phyloP scores from a whole-genome alignment of 2,888 invertebrate species.

The Acleris emargana region DNA sequence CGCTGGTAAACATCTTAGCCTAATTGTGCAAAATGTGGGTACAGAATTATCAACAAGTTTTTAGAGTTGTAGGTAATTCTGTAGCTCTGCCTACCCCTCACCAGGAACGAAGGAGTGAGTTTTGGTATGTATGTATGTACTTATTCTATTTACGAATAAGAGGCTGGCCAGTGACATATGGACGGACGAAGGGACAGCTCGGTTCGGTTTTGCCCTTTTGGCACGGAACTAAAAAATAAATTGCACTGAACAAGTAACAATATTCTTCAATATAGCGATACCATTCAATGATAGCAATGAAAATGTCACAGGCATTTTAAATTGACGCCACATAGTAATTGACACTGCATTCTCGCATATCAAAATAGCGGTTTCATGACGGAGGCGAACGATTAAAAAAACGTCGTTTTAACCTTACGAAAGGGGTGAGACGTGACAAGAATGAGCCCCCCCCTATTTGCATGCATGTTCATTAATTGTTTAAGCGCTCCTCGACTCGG shows the following conservation, averaged over 20 bases:
- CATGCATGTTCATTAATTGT: slow-evolving; percentile 38
- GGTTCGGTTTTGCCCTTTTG: slow-evolving; percentile 8
- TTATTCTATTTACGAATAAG: no score
- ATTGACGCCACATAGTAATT: slow-evolving; percentile 18
- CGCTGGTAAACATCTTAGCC: no score
- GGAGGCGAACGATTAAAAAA: slow-evolving; percentile 4
- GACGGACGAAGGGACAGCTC: no score
- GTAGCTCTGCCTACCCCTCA: no score
- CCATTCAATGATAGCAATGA: slow-evolving; percentile 26
- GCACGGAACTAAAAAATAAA: no score
- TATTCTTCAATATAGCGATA: not conserved
- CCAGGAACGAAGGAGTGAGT: no score
- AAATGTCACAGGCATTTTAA: slow-evolving; percentile 23
- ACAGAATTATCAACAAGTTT: no score
- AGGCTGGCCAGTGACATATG: no score
- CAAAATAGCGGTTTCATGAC: slow-evolving; percentile 1
- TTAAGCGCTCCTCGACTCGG: slow-evolving; percentile 31
- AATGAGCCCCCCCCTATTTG: slow-evolving; percentile 30
- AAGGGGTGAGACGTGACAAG: slow-evolving; percentile 28
- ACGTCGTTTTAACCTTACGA: slow-evolving; percentile 14
- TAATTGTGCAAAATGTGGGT: no score
- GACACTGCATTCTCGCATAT: slow-evolving; percentile 13
- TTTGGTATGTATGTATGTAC: no score
- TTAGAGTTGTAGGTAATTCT: no score
- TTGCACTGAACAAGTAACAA: no score